Percentiles rank a stretch among this genome's conserved stretches.
Evolutionary conservation across 2,888 invertebrate genomes (phyloP).

Genomic region (Eueremaeus valkanovi): DNA sequence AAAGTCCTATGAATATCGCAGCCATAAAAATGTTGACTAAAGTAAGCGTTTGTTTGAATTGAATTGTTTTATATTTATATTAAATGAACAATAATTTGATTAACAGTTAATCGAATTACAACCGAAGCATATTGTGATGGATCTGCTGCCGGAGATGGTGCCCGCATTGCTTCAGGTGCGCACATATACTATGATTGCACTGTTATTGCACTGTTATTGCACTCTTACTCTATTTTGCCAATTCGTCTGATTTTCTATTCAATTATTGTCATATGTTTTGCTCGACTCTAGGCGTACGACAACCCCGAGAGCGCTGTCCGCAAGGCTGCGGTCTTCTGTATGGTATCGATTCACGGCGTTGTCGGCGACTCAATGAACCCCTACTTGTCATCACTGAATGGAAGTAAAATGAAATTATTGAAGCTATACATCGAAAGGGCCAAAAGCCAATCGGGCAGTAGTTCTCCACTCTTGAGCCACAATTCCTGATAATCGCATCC

Average conservation of each 20-base stretch:
- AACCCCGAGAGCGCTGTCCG: slow-evolving; percentile 86
- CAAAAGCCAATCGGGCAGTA: slow-evolving; percentile 20
- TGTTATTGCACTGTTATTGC: too few relatives aligned
- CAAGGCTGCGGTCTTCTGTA: slow-evolving; percentile 94
- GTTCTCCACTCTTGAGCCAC: neutral
- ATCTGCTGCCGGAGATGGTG: slow-evolving; percentile 71
- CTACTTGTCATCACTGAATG: slow-evolving; percentile 72
- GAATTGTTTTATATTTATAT: neutral
- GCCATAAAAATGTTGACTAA: slow-evolving; percentile 82
- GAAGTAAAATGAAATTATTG: slow-evolving; percentile 78
- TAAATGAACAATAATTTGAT: neutral
- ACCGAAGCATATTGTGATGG: slow-evolving; percentile 65
- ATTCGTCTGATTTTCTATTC: neutral
- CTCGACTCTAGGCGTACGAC: slow-evolving; percentile 69
- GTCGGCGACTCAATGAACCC: slow-evolving; percentile 81
- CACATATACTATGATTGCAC: too few relatives aligned
- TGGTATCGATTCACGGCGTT: slow-evolving; percentile 86
- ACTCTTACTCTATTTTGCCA: too few relatives aligned
- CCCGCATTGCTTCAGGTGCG: slow-evolving; percentile 77
- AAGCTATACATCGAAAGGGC: slow-evolving; percentile 71
- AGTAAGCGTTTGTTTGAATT: too few relatives aligned
- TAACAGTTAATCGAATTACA: slow-evolving; percentile 66
- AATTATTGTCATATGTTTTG: too few relatives aligned
- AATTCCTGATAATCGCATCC: neutral
- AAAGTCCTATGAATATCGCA: slow-evolving; percentile 80